Percentiles rank a stretch among this genome's conserved stretches.
Conservation (phyloP, 2,113 vertebrate species). For the Calonectris borealis region DNA sequence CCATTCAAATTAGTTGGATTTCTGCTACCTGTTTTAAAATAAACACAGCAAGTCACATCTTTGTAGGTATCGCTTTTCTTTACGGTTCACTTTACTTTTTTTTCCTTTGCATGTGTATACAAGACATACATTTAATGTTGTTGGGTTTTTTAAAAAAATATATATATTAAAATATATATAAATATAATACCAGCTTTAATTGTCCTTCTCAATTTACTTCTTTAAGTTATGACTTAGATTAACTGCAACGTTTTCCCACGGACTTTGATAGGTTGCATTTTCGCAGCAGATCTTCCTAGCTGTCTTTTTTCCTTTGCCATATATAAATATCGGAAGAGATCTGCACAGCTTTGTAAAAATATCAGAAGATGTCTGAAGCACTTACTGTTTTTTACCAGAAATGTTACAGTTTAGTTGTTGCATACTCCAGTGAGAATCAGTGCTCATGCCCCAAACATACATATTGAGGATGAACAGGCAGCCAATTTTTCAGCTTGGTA, state of each 20-base stretch:
- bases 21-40: not conserved
- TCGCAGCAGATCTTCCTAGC: not conserved
- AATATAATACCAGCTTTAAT: not conserved
- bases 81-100: not conserved
- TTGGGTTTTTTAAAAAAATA: not conserved
- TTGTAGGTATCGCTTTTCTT: not conserved
- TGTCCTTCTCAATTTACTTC: not conserved
- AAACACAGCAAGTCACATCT: not conserved
- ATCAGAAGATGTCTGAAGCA: not conserved
- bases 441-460: not conserved
- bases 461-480: not conserved
- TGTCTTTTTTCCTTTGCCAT: not conserved
- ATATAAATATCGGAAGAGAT: not conserved
- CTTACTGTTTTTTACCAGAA: not conserved
- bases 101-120: rapidly evolving
- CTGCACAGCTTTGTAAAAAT: not conserved
- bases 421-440: not conserved
- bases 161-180: too few relatives aligned
- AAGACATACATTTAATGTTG: not conserved
- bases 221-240: not conserved
- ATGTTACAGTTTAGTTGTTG: not conserved
- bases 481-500: not conserved
- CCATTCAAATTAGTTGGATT: not conserved
- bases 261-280: not conserved
- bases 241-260: not conserved